These are phyloP conservation scores for Ormyrus nitidulus DNA, from an alignment of 2,888 invertebrate species.

Conservation along the genomic window DNA sequence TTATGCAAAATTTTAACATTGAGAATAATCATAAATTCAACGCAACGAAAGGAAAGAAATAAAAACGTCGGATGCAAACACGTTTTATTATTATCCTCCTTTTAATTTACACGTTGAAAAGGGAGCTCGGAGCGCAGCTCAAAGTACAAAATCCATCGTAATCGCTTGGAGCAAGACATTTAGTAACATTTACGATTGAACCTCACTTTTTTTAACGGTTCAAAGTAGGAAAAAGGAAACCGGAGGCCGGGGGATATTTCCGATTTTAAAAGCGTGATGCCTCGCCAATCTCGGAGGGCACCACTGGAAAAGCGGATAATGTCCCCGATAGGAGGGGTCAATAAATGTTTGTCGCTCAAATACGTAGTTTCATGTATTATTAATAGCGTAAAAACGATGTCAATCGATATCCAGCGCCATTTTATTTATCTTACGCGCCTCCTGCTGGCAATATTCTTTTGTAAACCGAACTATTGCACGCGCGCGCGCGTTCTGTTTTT, in stretches of 20 bases:
- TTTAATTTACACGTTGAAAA: background rate
- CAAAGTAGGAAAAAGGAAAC: no score
- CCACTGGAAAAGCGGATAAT: slow-evolving; percentile 5
- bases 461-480: no score
- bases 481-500: slow-evolving; percentile 3
- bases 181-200: no score
- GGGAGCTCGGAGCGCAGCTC: no score
- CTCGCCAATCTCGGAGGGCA: background rate
- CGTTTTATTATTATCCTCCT: background rate
- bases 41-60: background rate
- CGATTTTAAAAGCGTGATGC: background rate
- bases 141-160: no score
- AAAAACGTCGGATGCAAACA: background rate
- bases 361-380: slow-evolving; percentile 21
- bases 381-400: slow-evolving; percentile 35
- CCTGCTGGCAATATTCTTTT: no score
- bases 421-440: no score
- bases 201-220: no score
- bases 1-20: no score
- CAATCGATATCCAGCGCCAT: background rate
- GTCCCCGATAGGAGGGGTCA: background rate
- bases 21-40: no score
- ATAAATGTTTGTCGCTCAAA: slow-evolving; percentile 23
- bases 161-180: no score
- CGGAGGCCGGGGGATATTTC: no score